Conservation (phyloP, 2,888 invertebrate species). For the Campoplex nolae region DNA sequence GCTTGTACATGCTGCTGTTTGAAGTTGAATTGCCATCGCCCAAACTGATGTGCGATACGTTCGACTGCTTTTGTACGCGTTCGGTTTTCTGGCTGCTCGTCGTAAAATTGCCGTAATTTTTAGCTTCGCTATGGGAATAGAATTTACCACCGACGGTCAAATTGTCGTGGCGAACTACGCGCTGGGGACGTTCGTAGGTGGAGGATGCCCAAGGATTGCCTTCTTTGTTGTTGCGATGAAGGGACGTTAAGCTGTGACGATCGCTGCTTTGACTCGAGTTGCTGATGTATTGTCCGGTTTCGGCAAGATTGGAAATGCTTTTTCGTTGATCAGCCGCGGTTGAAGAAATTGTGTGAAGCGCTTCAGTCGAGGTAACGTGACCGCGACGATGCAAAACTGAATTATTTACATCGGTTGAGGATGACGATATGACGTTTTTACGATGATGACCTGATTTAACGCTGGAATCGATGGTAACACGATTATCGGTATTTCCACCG, state of each 20-base stretch:
- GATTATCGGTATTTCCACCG: constrained; percentile 70
- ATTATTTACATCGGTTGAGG: constrained; percentile 91
- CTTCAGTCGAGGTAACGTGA: constrained; percentile 88
- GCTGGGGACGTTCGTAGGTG: constrained; percentile 87
- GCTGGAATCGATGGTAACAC: constrained; percentile 70
- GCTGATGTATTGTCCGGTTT: constrained; percentile 89
- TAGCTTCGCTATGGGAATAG: constrained; percentile 90
- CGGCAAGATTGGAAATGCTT: constrained; percentile 92
- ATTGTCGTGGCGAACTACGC: constrained; percentile 88
- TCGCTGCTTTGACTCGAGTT: constrained; percentile 89
- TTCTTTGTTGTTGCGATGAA: constrained; percentile 90
- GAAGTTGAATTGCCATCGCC: constrained; percentile 88
- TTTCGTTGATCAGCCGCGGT: constrained; percentile 92
- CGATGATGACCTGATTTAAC: constrained; percentile 87
- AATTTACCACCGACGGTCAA: constrained; percentile 90
- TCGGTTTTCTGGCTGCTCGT: constrained; percentile 85
- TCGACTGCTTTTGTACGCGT: constrained; percentile 88
- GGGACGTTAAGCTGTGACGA: constrained; percentile 91
- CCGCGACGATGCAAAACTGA: constrained; percentile 92
- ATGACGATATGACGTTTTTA: constrained; percentile 89
- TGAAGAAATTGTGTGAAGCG: constrained; percentile 89
- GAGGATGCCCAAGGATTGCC: constrained; percentile 86
- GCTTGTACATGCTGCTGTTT: constrained; percentile 89
- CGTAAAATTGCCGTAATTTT: constrained; percentile 89
- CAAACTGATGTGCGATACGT: constrained; percentile 91